Evolutionary conservation across 1,140 invertebrate species (phyloP).

Genomic region (Mesaphorura yosii): DNA sequence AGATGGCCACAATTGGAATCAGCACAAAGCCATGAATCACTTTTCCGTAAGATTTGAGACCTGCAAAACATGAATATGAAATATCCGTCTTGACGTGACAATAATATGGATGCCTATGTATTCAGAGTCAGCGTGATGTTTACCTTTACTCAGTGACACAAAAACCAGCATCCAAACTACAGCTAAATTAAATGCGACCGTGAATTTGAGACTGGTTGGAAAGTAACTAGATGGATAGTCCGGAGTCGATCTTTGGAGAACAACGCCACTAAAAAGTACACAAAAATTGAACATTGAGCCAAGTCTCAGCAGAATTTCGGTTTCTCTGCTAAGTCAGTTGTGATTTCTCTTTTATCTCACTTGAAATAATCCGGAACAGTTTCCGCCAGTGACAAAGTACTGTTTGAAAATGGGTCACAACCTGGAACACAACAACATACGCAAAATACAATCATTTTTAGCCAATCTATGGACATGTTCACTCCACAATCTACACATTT

Average conservation of each 20-base stretch:
- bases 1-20: conserved; percentile 56
- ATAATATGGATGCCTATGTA: background rate
- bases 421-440: conserved; percentile 14
- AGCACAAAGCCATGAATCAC: conserved; percentile 61
- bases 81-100: no score
- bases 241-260: conserved; percentile 55
- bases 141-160: conserved; percentile 73
- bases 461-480: no score
- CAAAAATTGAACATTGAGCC: background rate
- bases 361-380: conserved; percentile 60
- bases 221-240: conserved; percentile 34
- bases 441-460: no score
- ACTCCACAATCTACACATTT: no score
- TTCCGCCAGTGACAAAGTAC: conserved; percentile 36
- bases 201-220: conserved; percentile 54
- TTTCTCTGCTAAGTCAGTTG: background rate
- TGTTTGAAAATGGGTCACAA: conserved; percentile 16
- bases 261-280: conserved; percentile 51
- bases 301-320: background rate
- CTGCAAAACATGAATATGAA: conserved; percentile 37
- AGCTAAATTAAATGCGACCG: conserved; percentile 76
- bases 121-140: no score
- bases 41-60: conserved; percentile 71
- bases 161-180: conserved; percentile 84
- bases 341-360: conserved; percentile 27